phyloP scores from a whole-genome alignment of 2,797 vertebrate genomes.

The Melanotaenia boesemani region DNA sequence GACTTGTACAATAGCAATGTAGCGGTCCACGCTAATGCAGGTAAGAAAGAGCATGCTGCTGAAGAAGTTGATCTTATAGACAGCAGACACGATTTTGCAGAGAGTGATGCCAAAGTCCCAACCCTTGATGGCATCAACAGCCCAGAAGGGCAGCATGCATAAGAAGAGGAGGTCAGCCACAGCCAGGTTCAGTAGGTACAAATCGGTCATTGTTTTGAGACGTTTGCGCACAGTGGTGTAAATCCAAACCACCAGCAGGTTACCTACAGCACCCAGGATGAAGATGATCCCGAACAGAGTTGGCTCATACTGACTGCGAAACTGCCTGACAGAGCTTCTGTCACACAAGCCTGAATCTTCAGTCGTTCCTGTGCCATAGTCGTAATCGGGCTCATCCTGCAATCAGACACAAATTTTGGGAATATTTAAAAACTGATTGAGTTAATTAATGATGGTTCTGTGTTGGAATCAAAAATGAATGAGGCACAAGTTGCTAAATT shows the following conservation, averaged over 20 bases:
- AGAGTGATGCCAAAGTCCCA: conserved; percentile 83
- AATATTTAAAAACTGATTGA: background rate
- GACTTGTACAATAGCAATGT: conserved; percentile 87
- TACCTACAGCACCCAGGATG: conserved; percentile 85
- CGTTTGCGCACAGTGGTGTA: conserved; percentile 85
- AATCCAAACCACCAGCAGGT: conserved; percentile 87
- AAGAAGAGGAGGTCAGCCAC: conserved; percentile 92
- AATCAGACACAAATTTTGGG: conserved; percentile 2
- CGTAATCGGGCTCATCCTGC: conserved; percentile 46
- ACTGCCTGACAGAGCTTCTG: conserved; percentile 76
- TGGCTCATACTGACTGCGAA: conserved; percentile 82
- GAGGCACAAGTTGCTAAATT: background rate
- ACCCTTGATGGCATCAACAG: conserved; percentile 76
- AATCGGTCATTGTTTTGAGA: conserved; percentile 90
- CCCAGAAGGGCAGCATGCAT: conserved; percentile 91
- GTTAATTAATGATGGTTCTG: background rate
- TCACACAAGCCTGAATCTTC: conserved; percentile 68
- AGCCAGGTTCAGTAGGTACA: conserved; percentile 89
- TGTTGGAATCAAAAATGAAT: background rate
- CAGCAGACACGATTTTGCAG: conserved; percentile 86
- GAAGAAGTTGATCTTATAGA: conserved; percentile 93
- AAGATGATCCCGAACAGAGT: conserved; percentile 89
- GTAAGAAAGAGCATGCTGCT: conserved; percentile 90
- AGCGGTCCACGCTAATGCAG: conserved; percentile 92
- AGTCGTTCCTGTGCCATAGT: background rate